A percentile compares a stretch with the other conserved stretches of the same genome.
These are phyloP conservation scores for Micrasema longulum DNA, from an alignment of 1,140 invertebrate genomes.

Conservation along the genomic window DNA sequence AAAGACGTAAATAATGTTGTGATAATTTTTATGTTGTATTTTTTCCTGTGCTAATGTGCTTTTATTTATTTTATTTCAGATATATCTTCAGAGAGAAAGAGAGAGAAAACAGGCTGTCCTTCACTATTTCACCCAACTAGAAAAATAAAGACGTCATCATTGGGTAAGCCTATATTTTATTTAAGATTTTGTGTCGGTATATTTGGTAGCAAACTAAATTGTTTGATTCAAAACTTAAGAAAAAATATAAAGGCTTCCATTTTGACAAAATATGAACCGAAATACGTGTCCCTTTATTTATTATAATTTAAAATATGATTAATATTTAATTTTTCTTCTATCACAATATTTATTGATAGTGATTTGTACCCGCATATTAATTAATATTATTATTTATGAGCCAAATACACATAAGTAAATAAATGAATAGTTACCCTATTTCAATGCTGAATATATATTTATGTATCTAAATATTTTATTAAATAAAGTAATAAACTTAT, in stretches of 20 bases:
- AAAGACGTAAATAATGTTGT: no score
- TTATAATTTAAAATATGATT: not conserved
- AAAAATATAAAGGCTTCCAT: not conserved
- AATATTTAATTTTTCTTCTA: no score
- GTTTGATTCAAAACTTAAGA: conserved; percentile 7
- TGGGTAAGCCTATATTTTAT: conserved; percentile 14
- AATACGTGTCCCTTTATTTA: not conserved
- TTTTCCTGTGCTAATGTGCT: no score
- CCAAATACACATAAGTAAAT: no score
- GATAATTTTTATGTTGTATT: not conserved
- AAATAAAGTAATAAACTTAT: no score
- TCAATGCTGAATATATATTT: no score
- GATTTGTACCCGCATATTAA: no score
- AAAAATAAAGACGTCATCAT: conserved; percentile 25
- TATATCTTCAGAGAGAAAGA: not conserved
- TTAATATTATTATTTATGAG: no score
- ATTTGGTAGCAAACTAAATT: conserved; percentile 11
- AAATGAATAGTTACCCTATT: no score
- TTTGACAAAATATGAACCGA: not conserved
- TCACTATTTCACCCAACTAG: conserved; percentile 9
- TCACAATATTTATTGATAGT: no score
- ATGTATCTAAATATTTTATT: no score
- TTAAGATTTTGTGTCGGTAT: not conserved
- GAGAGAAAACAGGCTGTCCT: not conserved
- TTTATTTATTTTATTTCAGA: conserved; percentile 12